Conservation (phyloP, 2,888 invertebrate species). For the Drosophila suboccidentalis region DNA sequence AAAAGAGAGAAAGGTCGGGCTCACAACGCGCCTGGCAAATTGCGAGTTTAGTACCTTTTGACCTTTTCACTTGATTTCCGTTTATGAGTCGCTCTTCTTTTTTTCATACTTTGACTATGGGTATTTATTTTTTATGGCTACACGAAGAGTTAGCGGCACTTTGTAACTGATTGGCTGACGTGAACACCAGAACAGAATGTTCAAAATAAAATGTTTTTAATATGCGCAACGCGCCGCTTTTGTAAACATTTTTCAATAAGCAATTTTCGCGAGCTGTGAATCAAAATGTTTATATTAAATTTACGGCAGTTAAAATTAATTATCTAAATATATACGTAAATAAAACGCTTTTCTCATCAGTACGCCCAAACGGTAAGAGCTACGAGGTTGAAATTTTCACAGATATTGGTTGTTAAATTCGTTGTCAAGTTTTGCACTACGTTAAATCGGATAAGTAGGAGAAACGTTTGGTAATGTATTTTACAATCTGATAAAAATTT, state of each 20-base stretch:
- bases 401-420: too few relatives aligned
- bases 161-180: conserved; percentile 44
- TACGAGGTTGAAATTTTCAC: too few relatives aligned
- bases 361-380: too few relatives aligned
- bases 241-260: conserved; percentile 52
- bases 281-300: conserved; percentile 33
- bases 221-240: conserved; percentile 53
- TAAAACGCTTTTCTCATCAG: background rate
- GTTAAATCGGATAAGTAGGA: too few relatives aligned
- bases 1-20: conserved; percentile 23
- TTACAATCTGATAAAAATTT: too few relatives aligned
- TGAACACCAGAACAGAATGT: conserved; percentile 19
- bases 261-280: conserved; percentile 31
- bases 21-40: conserved; percentile 57
- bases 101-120: conserved; percentile 18
- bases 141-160: conserved; percentile 25
- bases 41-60: conserved; percentile 60
- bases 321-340: conserved; percentile 7
- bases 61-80: conserved; percentile 78
- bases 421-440: too few relatives aligned
- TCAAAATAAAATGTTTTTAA: conserved; percentile 50
- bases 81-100: conserved; percentile 51
- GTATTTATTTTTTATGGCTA: conserved; percentile 44
- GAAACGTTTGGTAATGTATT: too few relatives aligned
- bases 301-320: conserved; percentile 33